These are phyloP conservation scores for Caerostris darwini DNA, from an alignment of 1,140 invertebrate genomes.

Conservation along the genomic window DNA sequence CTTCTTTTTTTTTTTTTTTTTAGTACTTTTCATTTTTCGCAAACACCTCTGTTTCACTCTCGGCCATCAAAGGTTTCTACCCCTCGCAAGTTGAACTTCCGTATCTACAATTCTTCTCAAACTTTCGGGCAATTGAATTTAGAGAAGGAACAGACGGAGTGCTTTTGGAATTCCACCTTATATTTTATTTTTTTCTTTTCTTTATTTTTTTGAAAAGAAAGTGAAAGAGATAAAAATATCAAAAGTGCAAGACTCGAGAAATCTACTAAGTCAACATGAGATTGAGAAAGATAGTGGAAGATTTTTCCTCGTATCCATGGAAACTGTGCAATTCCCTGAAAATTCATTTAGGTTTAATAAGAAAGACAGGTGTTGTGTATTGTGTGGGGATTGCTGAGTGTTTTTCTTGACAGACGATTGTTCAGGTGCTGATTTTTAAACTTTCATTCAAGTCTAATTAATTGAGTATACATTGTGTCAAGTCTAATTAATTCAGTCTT, in stretches of 20 bases:
- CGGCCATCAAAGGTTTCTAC: not conserved
- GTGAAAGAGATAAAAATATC: not conserved
- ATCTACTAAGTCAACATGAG: not conserved
- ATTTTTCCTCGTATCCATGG: constrained; percentile 3
- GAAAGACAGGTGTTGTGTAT: not conserved
- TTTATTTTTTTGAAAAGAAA: not conserved
- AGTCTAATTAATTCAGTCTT: too few relatives aligned
- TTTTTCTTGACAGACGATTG: not conserved
- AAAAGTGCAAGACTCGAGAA: not conserved
- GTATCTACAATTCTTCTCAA: constrained; percentile 1
- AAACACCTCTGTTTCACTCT: not conserved
- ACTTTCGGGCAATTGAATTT: constrained; percentile 24
- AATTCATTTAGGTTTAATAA: constrained; percentile 33
- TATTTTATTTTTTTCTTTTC: too few relatives aligned
- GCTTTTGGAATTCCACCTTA: not conserved
- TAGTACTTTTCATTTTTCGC: not conserved
- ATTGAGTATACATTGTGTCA: too few relatives aligned
- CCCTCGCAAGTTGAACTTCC: not conserved
- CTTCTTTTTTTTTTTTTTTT: not conserved
- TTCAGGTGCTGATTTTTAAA: not conserved
- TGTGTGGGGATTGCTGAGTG: not conserved
- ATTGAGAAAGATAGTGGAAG: not conserved
- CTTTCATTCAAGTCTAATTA: too few relatives aligned
- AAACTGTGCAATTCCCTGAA: constrained; percentile 13
- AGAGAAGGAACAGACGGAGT: not conserved